phyloP scores from a whole-genome alignment of 1,140 invertebrate species.

The Thaumetopoea pityocampa region DNA sequence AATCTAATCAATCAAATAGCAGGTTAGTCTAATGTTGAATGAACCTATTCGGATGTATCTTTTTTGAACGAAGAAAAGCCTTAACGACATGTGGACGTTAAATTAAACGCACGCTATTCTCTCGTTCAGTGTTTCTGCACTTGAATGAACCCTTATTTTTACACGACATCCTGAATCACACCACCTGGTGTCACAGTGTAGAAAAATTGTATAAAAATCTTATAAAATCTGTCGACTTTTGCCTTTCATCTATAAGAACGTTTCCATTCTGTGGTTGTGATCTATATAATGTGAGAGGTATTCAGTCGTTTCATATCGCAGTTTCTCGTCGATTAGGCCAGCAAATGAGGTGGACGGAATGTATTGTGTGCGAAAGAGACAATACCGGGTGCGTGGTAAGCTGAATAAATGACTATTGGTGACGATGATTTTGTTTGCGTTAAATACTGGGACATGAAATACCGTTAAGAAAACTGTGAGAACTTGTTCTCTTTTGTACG shows the following conservation, averaged over 20 bases:
- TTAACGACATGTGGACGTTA: slow-evolving; percentile 19
- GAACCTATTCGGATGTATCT: slow-evolving; percentile 1
- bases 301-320: slow-evolving; percentile 37
- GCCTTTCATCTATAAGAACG: neutral
- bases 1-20: too few species aligned
- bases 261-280: slow-evolving; percentile 17
- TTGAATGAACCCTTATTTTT: slow-evolving; percentile 18
- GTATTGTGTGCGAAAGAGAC: slow-evolving; percentile 32
- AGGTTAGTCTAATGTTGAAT: neutral
- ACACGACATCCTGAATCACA: neutral
- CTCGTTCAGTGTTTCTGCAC: slow-evolving; percentile 20
- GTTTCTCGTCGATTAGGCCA: slow-evolving; percentile 33
- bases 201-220: neutral
- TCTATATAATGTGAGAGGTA: slow-evolving; percentile 17
- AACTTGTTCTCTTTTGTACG: too few species aligned
- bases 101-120: slow-evolving; percentile 26
- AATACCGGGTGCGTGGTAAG: slow-evolving; percentile 20
- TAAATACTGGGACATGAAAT: too few species aligned
- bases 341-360: slow-evolving; percentile 31
- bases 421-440: slow-evolving; percentile 12
- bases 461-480: too few species aligned
- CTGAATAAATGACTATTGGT: slow-evolving; percentile 27
- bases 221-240: neutral
- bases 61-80: slow-evolving; percentile 23
- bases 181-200: slow-evolving; percentile 5